Base-by-base conservation (phyloP, 53 echinoderm and acorn worm genomes). In the Stichopus horrens region DNA sequence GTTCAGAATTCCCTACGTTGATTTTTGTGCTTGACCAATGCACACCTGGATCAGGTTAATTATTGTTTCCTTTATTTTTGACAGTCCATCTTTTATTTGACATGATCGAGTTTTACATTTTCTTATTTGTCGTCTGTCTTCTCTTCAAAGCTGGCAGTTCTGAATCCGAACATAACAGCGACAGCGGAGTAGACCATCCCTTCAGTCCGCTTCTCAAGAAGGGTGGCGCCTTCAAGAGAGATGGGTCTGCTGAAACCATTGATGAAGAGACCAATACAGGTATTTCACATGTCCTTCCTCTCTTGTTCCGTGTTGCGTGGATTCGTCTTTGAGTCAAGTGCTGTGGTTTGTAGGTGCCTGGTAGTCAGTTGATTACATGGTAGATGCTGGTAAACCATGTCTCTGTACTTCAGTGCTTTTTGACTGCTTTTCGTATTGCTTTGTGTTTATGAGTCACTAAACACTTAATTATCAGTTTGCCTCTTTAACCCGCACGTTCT, bases 161-260 rank as follows among this genome's bases (percentile, higher is more conserved):
- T 76, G 92, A 90, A 8, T 92, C 92, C 66, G 94, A 93, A 23
- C 89, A 93, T 87, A 96, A 96, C 88, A 93, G 92, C 63, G 98
- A 98, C 86, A 96, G 96, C 14, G 98, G 96, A 11, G 89, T 94
- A 16, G 96, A 94, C 18, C 93, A 92, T 55, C 95, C 95, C 19
- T 83, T 95, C 80, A 96, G 96, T 65, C 95, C 95, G 0, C 84
- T 87, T 7, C 55, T 74, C 55, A 87, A 74, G 11, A 87, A 87
- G 71, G 86, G 86, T 18, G 86, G 86, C 14, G 52, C 86, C 53
- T 86, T 86, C 86, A 86, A 86, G 55, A 73, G 86, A 74, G 86
- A 75, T 5, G 87, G 87, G n/a, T 87, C 75, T 19, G 87, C 75
- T 9, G 87, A 87, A 5, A 87, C 74, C 19, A 74, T 74, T 74